A percentile compares a stretch with the other conserved stretches of the same genome.
phyloP scores from a whole-genome alignment of 2,797 vertebrate species.

The Bovichtus variegatus region DNA sequence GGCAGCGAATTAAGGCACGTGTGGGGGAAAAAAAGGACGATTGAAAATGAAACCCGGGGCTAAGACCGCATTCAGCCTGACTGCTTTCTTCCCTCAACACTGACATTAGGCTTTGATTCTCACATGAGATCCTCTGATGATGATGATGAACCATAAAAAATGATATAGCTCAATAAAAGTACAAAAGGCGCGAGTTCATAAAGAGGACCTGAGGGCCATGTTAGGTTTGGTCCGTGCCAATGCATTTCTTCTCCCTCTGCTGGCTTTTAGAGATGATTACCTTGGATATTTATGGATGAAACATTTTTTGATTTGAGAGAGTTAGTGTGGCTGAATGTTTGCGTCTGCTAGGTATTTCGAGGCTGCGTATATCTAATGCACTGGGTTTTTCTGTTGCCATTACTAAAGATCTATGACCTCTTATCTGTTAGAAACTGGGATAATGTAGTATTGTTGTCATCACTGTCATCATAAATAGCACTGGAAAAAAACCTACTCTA shows the following conservation, averaged over 20 bases:
- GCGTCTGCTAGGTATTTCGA: slow-evolving; percentile 40
- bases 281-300: slow-evolving; percentile 91
- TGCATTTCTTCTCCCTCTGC: slow-evolving; percentile 87
- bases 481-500: not conserved
- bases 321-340: slow-evolving; percentile 60
- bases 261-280: slow-evolving; percentile 94
- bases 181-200: slow-evolving; percentile 86
- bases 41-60: slow-evolving; percentile 88
- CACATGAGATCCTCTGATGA: slow-evolving; percentile 87
- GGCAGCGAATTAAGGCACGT: slow-evolving; percentile 90
- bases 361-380: slow-evolving; percentile 18
- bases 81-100: slow-evolving; percentile 82
- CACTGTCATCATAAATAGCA: slow-evolving; percentile 40
- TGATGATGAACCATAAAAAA: slow-evolving; percentile 88
- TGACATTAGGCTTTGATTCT: slow-evolving; percentile 88
- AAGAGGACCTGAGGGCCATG: slow-evolving; percentile 89
- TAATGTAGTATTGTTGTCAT: slow-evolving; percentile 43
- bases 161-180: slow-evolving; percentile 93
- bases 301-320: slow-evolving; percentile 85
- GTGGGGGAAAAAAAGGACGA: slow-evolving; percentile 66
- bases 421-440: slow-evolving; percentile 54
- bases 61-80: slow-evolving; percentile 84
- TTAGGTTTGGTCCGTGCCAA: slow-evolving; percentile 88
- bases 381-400: slow-evolving; percentile 16
- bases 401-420: slow-evolving; percentile 44